Base-by-base conservation (phyloP, 2,113 vertebrate genomes). In the Hemibagrus wyckioides region DNA sequence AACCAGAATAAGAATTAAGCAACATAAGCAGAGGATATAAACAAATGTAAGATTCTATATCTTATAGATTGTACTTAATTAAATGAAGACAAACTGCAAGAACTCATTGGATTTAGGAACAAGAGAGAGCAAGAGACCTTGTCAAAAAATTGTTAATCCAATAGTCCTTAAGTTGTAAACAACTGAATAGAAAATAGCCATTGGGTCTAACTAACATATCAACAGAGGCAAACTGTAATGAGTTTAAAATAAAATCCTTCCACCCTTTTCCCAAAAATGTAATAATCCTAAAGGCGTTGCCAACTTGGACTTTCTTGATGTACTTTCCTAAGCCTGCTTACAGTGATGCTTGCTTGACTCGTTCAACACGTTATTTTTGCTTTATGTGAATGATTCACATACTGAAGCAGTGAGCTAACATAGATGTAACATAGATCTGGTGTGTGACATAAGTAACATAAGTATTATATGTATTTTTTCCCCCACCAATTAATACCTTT, bases 401-500 rank as follows among this genome's bases (percentile, higher is more conserved):
- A 76, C 9, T 28, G 10, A 23, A 48, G 39, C 39, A 44, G 1
- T 39, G 23, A 44, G 71, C 8, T 25, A 75, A 10, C 8, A 13
- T 8, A 44, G 44, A 44, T 75, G 41, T 25, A 48, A 44, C 4
- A 5, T 44, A 39, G 8, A 23, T 23, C 8, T 48, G 19, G 1
- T 44, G 39, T 13, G 9, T 36, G 65, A 6, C n/a, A 30, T 30
- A 63, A 63, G 61, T 30, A 63, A 63, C 13, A n/a, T 63, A 21
- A 33, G 33, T 15, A 48, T 48, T 48, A 48, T 5, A 48, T 71
- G 17, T 9, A 50, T 77, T 28, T 77, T 28, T 48, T 48, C 7
- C 17, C 28, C 6, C 14, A 44, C 41, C 14, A 30, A 52, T 30
- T 79, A 79, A 30, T 52, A 86, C 85, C 88, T 91, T 92, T 15